Base-by-base conservation (phyloP, 2,797 vertebrate genomes). In the Sardinella longiceps region DNA sequence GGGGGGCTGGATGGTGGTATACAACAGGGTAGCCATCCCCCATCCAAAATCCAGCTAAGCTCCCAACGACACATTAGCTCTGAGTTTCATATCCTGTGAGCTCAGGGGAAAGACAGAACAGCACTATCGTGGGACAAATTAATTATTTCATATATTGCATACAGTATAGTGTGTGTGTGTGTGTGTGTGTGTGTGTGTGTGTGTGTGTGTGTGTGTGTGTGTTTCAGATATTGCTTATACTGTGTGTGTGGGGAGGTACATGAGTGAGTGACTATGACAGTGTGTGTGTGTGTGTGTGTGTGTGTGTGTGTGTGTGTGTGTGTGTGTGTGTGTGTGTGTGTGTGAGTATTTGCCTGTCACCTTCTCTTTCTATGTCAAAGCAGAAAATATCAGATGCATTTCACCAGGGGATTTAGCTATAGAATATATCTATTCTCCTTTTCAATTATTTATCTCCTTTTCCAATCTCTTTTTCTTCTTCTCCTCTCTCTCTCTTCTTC, bases 401-500 rank as follows among this genome's bases (percentile, higher is more conserved):
- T 90, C 87, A 53, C 86, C 18, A 48, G 83, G 85, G 89, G 84
- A 87, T 87, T 91, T 88, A 91, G 84, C 90, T 88, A 89, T 90
- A 77, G 37, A 92, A 90, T 92, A 92, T 89, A 93, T 94, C 90
- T 91, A 91, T 92, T 89, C 87, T 89, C 85, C 86, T 86, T 89
- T 92, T 90, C 87, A 90, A 90, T 93, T 93, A 92, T 82, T 80
- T 89, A 90, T 90, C 37, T 77, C 37, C 37, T 60, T 33, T 43
- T 58, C 56, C 51, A 25, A 37, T 56, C 51, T 82, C 30, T 4
- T 90, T 74, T 53, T 88, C 89, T 90, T 90, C 89, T 87, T 91
- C 88, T 86, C 80, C n/a, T 56, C 51, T 82, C 30, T 4, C 90
- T 74, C 50, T 88, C 89, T 90, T 90, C 89, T 87, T 91, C 88